These are phyloP conservation scores for Holacanthus passer DNA, from an alignment of 2,113 vertebrate genomes.

Conservation along the genomic window DNA sequence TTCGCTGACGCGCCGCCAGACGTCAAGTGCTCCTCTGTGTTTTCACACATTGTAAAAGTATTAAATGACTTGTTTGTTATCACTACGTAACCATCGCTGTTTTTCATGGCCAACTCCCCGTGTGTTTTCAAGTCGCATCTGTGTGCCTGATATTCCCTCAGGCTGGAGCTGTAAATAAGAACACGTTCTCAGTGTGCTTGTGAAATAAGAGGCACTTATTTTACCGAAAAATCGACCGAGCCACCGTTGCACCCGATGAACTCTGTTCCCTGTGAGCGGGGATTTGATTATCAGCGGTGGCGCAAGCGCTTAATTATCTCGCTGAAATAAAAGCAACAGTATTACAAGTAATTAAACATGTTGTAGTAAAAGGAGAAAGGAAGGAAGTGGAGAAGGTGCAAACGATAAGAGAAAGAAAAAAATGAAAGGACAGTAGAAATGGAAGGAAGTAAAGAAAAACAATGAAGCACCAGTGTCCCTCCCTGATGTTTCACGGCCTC, in stretches of 20 bases:
- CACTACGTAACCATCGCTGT: neutral
- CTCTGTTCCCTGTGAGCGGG: neutral
- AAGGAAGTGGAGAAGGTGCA: neutral
- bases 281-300: neutral
- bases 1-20: neutral
- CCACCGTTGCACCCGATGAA: conserved; percentile 34
- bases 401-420: too few species aligned
- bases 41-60: conserved; percentile 30
- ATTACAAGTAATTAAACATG: neutral
- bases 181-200: conserved; percentile 16
- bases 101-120: neutral
- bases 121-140: conserved; percentile 11
- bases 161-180: conserved; percentile 36
- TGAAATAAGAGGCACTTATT: conserved; percentile 42
- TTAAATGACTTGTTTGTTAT: conserved; percentile 34
- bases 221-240: neutral
- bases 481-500: too few species aligned
- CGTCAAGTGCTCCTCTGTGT: conserved; percentile 9
- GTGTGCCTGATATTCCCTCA: conserved; percentile 21
- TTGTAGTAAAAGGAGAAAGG: neutral
- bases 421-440: too few species aligned
- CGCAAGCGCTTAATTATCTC: neutral
- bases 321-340: neutral
- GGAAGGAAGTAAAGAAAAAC: too few species aligned
- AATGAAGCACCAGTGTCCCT: too few species aligned